Evolutionary conservation across 92 coral and sea anemone genomes (phyloP), one percentile per base, ranked within the genome.

Genomic region (Galaxea fascicularis): DNA sequence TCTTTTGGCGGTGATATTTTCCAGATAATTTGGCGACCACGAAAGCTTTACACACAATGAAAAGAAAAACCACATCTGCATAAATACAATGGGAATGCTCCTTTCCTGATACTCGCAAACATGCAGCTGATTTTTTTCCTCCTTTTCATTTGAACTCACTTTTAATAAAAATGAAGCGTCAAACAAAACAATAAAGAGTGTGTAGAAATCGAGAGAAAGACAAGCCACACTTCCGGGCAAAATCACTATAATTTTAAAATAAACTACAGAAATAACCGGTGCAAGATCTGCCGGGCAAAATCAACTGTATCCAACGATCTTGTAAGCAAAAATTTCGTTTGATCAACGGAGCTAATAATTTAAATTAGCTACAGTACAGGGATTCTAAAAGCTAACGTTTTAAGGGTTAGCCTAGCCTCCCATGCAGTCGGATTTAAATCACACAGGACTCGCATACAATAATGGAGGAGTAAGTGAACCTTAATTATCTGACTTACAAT

Each of bases 61-160:
- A 39, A n/a, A 29, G 16, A 25, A 57, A 57, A 76, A 31, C 41
- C 14, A 31, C 13, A n/a, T 10, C 46, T 76, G 28, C 53, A 1
- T 59, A 31, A 57, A 58, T 24, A 58, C 69, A 76, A 58, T 58
- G 53, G 26, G 12, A 29, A 57, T 4, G 13, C 51, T 45, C 57
- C 26, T 6, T 26, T 39, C 25, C 28, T 59, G 80, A 76, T 54
- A 30, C 59, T 59, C n/a, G 6, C 68, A 26, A 71, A 18, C 49
- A 54, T 58, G 44, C 80, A 76, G 80, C 80, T 76, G 80, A 71
- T 71, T 57, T 76, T 16, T 35, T 41, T 21, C 18, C n/a, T 30
- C 54, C 16, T n/a, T 16, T 12, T 35, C n/a, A n/a, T 11, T 31
- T 8, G 10, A 26, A 11, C n/a, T 75, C 20, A 8, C 29, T 56